phyloP scores from a whole-genome alignment of 1,140 invertebrate genomes.

The Eurosta solidaginis region DNA sequence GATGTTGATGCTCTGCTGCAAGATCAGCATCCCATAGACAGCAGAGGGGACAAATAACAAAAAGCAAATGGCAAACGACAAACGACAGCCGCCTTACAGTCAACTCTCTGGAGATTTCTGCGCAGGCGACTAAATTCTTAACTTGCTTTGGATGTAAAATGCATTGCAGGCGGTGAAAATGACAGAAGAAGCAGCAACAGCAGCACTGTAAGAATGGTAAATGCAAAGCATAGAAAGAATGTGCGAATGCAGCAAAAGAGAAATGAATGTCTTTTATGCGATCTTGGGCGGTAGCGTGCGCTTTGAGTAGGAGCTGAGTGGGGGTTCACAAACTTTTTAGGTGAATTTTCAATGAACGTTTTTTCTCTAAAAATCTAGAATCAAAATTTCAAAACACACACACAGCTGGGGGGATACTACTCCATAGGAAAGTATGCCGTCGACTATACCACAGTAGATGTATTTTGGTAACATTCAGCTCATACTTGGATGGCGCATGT shows the following conservation, averaged over 20 bases:
- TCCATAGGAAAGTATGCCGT: no score
- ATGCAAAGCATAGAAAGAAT: neutral
- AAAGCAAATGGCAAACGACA: neutral
- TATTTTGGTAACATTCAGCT: no score
- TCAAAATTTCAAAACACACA: neutral
- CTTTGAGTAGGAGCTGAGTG: neutral
- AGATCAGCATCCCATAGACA: neutral
- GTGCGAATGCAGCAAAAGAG: neutral
- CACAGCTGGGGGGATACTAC: no score
- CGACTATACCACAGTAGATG: no score
- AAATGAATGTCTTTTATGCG: neutral
- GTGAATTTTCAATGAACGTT: no score
- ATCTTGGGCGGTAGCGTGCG: neutral
- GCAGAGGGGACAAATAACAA: no score
- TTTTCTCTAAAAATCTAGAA: neutral
- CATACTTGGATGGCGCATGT: no score
- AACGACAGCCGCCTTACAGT: neutral
- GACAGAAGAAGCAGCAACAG: neutral
- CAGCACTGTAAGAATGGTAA: neutral
- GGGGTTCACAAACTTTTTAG: neutral
- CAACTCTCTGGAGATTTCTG: slow-evolving; percentile 1
- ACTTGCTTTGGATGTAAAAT: slow-evolving; percentile 4
- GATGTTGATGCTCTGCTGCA: neutral
- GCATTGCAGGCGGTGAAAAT: neutral
- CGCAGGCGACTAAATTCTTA: neutral